Evolutionary conservation across 2,113 vertebrate species (phyloP).

Genomic region (Anseranas semipalmata): DNA sequence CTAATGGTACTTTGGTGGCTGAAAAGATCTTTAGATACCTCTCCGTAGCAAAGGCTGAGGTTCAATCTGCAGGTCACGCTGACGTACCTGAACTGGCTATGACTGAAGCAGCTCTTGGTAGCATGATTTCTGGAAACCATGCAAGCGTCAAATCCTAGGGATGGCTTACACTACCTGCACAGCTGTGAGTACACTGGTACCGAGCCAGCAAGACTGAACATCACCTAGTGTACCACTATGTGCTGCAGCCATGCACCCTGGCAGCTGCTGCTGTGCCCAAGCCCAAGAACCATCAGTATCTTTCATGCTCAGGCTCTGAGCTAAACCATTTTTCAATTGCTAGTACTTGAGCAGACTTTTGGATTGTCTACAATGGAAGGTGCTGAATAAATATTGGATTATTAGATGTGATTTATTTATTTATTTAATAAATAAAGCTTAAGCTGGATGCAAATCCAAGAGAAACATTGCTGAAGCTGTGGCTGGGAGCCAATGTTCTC

Average conservation of each 20-base stretch:
- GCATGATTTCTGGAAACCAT: not conserved
- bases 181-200: not conserved
- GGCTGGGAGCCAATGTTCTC: not conserved
- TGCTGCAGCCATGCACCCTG: not conserved
- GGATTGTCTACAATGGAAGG: not conserved
- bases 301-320: not conserved
- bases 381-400: not conserved
- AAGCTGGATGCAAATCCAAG: not conserved
- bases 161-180: not conserved
- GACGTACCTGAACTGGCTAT: accelerated
- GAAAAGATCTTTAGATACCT: not conserved
- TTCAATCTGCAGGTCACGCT: not conserved
- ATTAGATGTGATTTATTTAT: not conserved
- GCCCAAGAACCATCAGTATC: not conserved
- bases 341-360: not conserved
- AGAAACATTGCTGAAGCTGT: not conserved
- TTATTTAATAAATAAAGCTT: not conserved
- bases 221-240: accelerated
- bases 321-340: not conserved
- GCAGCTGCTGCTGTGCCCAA: not conserved
- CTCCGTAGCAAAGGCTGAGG: not conserved
- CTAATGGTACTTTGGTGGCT: not conserved
- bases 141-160: not conserved
- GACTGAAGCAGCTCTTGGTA: not conserved
- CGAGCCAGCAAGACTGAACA: not conserved